Conservation (phyloP, 2,888 invertebrate species). For the Venustoraphidia nigricollis region DNA sequence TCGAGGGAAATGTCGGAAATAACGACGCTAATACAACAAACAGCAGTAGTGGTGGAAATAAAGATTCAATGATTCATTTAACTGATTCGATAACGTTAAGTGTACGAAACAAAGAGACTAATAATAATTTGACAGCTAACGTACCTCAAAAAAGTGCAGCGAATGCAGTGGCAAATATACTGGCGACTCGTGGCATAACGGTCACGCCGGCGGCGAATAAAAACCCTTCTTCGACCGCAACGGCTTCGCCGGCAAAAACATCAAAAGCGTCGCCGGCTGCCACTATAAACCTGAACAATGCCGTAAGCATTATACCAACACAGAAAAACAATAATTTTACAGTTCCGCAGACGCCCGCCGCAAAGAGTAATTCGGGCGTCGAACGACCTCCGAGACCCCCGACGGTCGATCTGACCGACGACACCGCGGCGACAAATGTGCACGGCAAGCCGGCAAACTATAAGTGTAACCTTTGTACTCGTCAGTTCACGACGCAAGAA, state of each 20-base stretch:
- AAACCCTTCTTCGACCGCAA: constrained; percentile 15
- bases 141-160: constrained; percentile 47
- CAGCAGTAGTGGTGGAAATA: constrained; percentile 24
- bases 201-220: constrained; percentile 50
- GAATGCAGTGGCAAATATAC: constrained; percentile 58
- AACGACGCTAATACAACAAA: constrained; percentile 11
- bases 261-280: constrained; percentile 24
- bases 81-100: constrained; percentile 61
- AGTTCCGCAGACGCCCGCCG: neutral
- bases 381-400: constrained; percentile 29
- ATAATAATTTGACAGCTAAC: constrained; percentile 15
- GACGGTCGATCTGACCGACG: constrained; percentile 35
- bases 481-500: constrained; percentile 24
- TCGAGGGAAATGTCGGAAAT: constrained; percentile 37
- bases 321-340: constrained; percentile 6
- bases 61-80: constrained; percentile 35
- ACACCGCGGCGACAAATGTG: constrained; percentile 27
- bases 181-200: constrained; percentile 63
- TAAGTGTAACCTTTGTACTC: constrained; percentile 30
- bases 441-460: constrained; percentile 27
- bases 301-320: constrained; percentile 43
- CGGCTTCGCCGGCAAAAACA: constrained; percentile 13
- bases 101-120: constrained; percentile 26
- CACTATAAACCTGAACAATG: constrained; percentile 40
- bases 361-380: constrained; percentile 19